These are phyloP conservation scores for Trisateles emortualis DNA, from an alignment of 2,888 invertebrate genomes.

Conservation along the genomic window DNA sequence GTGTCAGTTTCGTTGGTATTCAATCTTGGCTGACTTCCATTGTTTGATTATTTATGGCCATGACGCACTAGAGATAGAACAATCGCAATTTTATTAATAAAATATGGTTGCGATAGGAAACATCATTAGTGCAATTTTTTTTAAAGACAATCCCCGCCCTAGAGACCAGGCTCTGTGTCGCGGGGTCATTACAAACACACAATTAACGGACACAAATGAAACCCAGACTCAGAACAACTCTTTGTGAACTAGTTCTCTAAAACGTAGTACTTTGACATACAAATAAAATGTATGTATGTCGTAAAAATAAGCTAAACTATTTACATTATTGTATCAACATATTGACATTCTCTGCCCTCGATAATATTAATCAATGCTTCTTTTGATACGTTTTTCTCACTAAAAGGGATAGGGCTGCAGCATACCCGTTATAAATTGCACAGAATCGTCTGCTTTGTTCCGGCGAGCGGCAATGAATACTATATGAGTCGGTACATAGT, in stretches of 20 bases:
- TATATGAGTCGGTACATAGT: conserved; percentile 42
- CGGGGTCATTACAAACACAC: too few relatives aligned
- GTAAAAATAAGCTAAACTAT: not conserved
- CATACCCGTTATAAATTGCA: conserved; percentile 38
- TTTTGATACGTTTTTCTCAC: conserved; percentile 27
- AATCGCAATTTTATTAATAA: not conserved
- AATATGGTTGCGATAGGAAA: too few relatives aligned
- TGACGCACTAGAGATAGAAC: conserved; percentile 5
- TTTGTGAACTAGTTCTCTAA: too few relatives aligned
- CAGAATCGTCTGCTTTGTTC: conserved; percentile 40
- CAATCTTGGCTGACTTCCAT: conserved; percentile 13
- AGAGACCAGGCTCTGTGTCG: too few relatives aligned
- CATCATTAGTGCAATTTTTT: too few relatives aligned
- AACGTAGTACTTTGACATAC: too few relatives aligned
- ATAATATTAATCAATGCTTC: conserved; percentile 35
- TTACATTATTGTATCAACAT: not conserved
- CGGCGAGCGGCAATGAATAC: conserved; percentile 44
- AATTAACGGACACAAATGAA: too few relatives aligned
- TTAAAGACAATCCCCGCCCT: too few relatives aligned
- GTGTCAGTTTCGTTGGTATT: not conserved
- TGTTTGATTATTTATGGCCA: conserved; percentile 9
- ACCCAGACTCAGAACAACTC: too few relatives aligned
- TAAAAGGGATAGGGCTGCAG: conserved; percentile 26
- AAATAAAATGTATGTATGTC: not conserved
- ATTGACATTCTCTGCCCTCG: conserved; percentile 7